phyloP scores from a whole-genome alignment of 1,140 invertebrate genomes.

The Thaumatotibia leucotreta region DNA sequence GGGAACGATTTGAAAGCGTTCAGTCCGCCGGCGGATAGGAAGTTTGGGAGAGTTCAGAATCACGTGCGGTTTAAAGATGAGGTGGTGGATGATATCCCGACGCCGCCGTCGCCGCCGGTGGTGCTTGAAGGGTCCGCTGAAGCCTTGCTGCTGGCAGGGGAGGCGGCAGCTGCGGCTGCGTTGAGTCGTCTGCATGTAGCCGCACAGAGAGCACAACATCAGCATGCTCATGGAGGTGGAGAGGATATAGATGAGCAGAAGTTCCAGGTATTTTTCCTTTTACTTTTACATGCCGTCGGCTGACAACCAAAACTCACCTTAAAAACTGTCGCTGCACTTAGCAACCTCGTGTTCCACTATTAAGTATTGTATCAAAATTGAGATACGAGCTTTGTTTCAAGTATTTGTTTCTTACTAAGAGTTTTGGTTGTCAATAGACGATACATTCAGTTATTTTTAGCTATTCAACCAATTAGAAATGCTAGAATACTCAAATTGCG shows the following conservation, averaged over 20 bases:
- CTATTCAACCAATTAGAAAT: too few species aligned
- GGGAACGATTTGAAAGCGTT: slow-evolving; percentile 48
- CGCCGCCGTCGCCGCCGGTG: slow-evolving; percentile 66
- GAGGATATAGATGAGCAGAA: slow-evolving; percentile 84
- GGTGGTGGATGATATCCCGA: slow-evolving; percentile 64
- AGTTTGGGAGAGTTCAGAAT: slow-evolving; percentile 60
- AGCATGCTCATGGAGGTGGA: slow-evolving; percentile 83
- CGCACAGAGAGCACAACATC: slow-evolving; percentile 81
- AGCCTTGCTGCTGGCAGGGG: slow-evolving; percentile 80
- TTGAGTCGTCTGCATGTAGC: slow-evolving; percentile 82
- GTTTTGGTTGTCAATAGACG: too few species aligned
- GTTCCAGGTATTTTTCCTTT: slow-evolving; percentile 84
- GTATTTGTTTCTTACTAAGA: too few species aligned
- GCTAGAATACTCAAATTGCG: too few species aligned
- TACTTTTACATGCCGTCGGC: too few species aligned
- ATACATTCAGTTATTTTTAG: too few species aligned
- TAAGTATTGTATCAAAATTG: too few species aligned
- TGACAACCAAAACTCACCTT: too few species aligned
- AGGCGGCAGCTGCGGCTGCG: slow-evolving; percentile 81
- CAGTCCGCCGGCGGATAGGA: slow-evolving; percentile 49
- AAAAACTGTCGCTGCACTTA: too few species aligned
- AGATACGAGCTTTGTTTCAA: too few species aligned
- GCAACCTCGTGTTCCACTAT: too few species aligned
- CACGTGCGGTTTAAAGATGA: slow-evolving; percentile 74
- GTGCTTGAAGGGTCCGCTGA: slow-evolving; percentile 78